These are phyloP conservation scores for Oncorhynchus clarkii DNA, from an alignment of 2,113 vertebrate species.

Conservation along the genomic window DNA sequence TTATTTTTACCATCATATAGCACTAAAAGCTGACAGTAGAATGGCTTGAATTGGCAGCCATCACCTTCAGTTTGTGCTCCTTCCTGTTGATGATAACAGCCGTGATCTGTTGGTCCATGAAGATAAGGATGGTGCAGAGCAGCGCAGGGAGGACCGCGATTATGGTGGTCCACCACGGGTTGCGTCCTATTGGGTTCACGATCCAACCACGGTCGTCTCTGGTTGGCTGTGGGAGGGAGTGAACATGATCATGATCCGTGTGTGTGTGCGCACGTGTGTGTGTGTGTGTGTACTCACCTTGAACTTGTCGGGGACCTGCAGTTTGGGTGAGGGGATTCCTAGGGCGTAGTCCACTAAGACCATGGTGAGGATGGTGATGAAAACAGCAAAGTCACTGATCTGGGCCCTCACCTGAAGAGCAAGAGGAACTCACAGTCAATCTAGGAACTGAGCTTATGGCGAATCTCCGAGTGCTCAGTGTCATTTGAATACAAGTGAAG, in stretches of 20 bases:
- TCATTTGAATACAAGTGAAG: too few species aligned
- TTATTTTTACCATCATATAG: too few species aligned
- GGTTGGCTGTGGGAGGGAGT: constrained; percentile 78
- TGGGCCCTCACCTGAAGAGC: constrained; percentile 85
- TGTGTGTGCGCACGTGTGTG: neutral
- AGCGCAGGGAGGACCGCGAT: constrained; percentile 89
- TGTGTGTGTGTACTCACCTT: constrained; percentile 78
- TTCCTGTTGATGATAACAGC: constrained; percentile 99
- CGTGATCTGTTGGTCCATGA: constrained; percentile 99
- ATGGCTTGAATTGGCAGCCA: neutral
- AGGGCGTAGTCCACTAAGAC: constrained; percentile 89
- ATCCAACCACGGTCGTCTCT: constrained; percentile 97
- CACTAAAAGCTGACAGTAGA: too few species aligned
- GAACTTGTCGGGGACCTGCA: constrained; percentile 95
- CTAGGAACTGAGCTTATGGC: neutral
- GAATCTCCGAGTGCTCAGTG: too few species aligned
- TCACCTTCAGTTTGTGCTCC: constrained; percentile 98
- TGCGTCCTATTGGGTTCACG: constrained; percentile 91
- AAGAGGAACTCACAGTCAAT: neutral
- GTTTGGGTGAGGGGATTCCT: constrained; percentile 93
- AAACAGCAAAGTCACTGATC: constrained; percentile 98
- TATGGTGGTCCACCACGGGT: constrained; percentile 97
- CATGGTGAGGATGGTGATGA: constrained; percentile 96
- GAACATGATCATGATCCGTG: neutral
- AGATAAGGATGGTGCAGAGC: constrained; percentile 98